Evolutionary conservation across 2,113 vertebrate genomes (phyloP), one percentile per base, ranked within the genome.

Genomic region (Neolamprologus cancellatus): DNA sequence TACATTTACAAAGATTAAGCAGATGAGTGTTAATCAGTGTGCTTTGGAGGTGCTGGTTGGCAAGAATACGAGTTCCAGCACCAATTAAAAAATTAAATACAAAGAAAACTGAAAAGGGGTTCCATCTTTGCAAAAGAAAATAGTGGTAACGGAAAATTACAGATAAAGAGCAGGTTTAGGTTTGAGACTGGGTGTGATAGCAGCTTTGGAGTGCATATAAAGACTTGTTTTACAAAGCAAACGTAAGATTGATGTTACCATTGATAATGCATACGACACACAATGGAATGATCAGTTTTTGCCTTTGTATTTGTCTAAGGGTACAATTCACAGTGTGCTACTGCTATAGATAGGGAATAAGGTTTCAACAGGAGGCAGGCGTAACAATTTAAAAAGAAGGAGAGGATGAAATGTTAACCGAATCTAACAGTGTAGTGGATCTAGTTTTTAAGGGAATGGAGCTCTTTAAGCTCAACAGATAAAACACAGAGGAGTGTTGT

Each of bases 181-280:
- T 81, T 76, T 78, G 52, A 52, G 59, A 36, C n/a, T 28, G 41
- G 25, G 5, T 17, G 20, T 78, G 71, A 87, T 79, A 32, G 30
- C 5, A 85, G 81, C 84, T 74, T 89, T 76, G 46, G 20, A 64
- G 53, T 30, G 41, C 59, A 81, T 53, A 55, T 82, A 88, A 78
- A 90, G 9, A 61, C 53, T 88, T 80, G 64, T 57, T 48, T 86
- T 85, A 82, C 66, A 87, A 88, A 78, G 54, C n/a, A 81, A 78
- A 81, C 17, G 23, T 54, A 59, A 71, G 83, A 54, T 39, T 48
- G 64, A 64, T 79, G 69, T 57, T 86, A n/a, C 20, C 53, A 32
- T 52, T 59, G 86, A 87, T 86, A 84, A 55, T 78, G 55, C 20
- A 53, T 25, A 15, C 18, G 32, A 83, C 39, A 61, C 32, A 46